phyloP scores from a whole-genome alignment of 1,140 invertebrate species.

The Zaprionus inermis region DNA sequence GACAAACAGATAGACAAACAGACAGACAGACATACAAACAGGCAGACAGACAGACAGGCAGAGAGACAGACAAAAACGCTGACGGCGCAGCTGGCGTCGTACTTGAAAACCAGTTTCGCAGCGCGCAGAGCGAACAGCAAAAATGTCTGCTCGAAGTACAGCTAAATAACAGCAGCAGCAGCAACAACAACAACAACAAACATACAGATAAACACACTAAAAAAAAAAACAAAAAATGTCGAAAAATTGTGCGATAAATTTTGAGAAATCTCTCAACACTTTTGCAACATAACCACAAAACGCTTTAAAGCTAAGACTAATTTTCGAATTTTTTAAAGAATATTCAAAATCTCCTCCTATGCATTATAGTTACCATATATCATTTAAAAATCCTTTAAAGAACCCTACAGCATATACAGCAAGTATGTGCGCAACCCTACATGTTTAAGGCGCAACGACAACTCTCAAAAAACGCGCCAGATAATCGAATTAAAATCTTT shows the following conservation, averaged over 20 bases:
- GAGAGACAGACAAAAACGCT: constrained; percentile 17
- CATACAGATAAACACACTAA: constrained; percentile 34
- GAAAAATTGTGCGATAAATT: constrained; percentile 45
- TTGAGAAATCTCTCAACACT: constrained; percentile 34
- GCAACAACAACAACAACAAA: constrained; percentile 33
- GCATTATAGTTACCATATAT: background rate
- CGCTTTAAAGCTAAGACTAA: constrained; percentile 5
- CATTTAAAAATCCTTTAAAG: background rate
- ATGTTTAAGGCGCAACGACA: too few relatives aligned
- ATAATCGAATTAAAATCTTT: constrained; percentile 7
- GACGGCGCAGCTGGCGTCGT: constrained; percentile 51
- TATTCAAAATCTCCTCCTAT: too few relatives aligned
- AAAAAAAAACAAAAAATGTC: constrained; percentile 27
- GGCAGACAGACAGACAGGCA: too few relatives aligned
- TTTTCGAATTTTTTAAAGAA: too few relatives aligned
- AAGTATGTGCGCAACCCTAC: too few relatives aligned
- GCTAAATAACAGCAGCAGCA: constrained; percentile 52
- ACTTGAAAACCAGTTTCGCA: constrained; percentile 77
- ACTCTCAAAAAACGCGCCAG: too few relatives aligned
- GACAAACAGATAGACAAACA: too few relatives aligned
- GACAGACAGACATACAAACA: too few relatives aligned
- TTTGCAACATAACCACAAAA: constrained; percentile 28
- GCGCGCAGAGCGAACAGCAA: constrained; percentile 26
- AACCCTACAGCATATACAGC: too few relatives aligned
- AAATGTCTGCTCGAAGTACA: constrained; percentile 74